Evolutionary conservation across 1,140 invertebrate species (phyloP).

Genomic region (Anastatus disparis): DNA sequence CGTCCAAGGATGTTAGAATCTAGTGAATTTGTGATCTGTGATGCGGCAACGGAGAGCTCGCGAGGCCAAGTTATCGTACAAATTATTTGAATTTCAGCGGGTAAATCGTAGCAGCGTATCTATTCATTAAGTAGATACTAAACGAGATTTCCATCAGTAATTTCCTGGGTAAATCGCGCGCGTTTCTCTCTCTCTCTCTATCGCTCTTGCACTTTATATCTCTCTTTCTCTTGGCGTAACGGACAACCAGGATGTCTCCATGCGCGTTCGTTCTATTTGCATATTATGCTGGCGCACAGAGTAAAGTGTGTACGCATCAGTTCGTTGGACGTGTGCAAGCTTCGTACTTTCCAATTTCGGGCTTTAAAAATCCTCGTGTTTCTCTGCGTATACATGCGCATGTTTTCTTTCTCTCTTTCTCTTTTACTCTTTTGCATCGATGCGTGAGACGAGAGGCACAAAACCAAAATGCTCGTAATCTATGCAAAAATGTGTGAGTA

Average conservation of each 20-base stretch:
- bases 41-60: constrained; percentile 8
- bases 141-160: constrained; percentile 62
- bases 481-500: too few species aligned
- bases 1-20: too few species aligned
- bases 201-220: not conserved
- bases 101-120: constrained; percentile 54
- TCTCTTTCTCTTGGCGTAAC: too few species aligned
- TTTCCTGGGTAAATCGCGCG: constrained; percentile 50
- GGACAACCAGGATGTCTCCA: too few species aligned
- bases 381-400: constrained; percentile 25
- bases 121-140: constrained; percentile 61
- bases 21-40: too few species aligned
- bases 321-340: not conserved
- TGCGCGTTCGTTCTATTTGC: constrained; percentile 48
- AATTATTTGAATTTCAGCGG: constrained; percentile 52
- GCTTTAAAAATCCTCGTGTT: constrained; percentile 40
- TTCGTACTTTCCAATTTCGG: constrained; percentile 49
- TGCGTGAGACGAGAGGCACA: too few species aligned
- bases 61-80: constrained; percentile 46
- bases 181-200: not conserved
- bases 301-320: not conserved
- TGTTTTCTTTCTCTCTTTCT: too few species aligned
- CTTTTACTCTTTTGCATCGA: too few species aligned
- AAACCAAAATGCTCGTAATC: not conserved
- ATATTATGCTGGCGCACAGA: constrained; percentile 50